Base-by-base conservation (phyloP, 2,113 vertebrate genomes). In the Callopanchax toddi region DNA sequence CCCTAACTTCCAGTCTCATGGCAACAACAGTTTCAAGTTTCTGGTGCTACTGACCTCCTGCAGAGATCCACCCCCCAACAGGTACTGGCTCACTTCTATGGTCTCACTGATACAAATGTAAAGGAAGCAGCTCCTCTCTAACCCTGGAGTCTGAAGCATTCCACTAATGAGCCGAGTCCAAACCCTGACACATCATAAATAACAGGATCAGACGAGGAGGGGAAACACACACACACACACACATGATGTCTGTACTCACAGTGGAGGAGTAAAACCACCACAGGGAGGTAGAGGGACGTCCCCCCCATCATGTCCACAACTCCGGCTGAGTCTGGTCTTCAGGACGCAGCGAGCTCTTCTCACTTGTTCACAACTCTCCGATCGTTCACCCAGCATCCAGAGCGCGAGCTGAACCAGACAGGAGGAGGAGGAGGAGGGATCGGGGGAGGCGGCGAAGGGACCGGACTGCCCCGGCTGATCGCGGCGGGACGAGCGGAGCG, bases 301-400 rank as follows among this genome's bases (percentile, higher is more conserved):
- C 73, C 79, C 68, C 87, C 88, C 90, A 89, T 87, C 16, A 26
- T 85, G 40, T 75, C 76, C 78, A 57, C 76, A 62, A 72, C 81
- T 76, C 76, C 64, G 49, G n/a, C n/a, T n/a, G n/a, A n/a, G n/a
- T n/a, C n/a, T n/a, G n/a, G n/a, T n/a, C n/a, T n/a, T n/a, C n/a
- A n/a, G 76, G 83, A 74, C 75, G 75, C 23, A 72, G 77, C 70
- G 57, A 34, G 59, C 78, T 74, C 83, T 54, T 76, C 68, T 63
- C 80, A 88, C 86, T 87, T 87, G 61, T 76, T 78, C 84, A 2
- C 82, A 89, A 89, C 86, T 89, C 85, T 71, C 52, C 77, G 64
- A 82, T 77, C n/a, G 84, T 84, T 89, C 87, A 84, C 86, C 84
- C 88, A 85, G 83, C 67, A 82, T 80, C 59, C 66, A 60, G 74